Percentiles rank a stretch among this genome's conserved stretches.
Conservation (phyloP, 2,113 vertebrate species). For the Trematocara nigrifrons region DNA sequence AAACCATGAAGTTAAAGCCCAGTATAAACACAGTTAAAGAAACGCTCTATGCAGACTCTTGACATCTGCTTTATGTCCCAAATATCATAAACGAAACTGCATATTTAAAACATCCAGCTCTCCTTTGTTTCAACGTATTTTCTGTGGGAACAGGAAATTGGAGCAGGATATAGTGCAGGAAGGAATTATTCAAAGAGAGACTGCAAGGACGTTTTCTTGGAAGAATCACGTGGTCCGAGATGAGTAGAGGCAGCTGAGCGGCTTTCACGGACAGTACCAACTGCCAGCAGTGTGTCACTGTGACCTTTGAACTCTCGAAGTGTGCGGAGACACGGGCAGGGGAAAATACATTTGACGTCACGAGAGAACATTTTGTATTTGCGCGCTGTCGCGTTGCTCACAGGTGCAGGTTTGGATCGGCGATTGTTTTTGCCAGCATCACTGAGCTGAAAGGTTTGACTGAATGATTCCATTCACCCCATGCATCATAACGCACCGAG, state of each 20-base stretch:
- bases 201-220: neutral
- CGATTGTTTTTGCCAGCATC: constrained; percentile 9
- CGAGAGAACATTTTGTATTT: neutral
- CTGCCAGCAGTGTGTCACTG: neutral
- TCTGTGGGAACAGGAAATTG: constrained; percentile 12
- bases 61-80: constrained; percentile 24
- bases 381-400: neutral
- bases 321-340: neutral
- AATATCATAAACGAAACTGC: neutral
- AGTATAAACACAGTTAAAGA: neutral
- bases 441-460: neutral
- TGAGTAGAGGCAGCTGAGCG: neutral
- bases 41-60: neutral
- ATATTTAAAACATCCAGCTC: neutral
- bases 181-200: neutral
- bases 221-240: neutral
- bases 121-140: neutral
- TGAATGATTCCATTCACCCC: constrained; percentile 26
- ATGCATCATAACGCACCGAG: neutral
- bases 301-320: constrained; percentile 12
- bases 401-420: neutral
- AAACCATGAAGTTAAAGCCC: neutral
- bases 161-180: neutral
- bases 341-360: neutral
- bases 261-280: neutral